Conservation (phyloP, 2,888 invertebrate genomes). For the Acleris sparsana region DNA sequence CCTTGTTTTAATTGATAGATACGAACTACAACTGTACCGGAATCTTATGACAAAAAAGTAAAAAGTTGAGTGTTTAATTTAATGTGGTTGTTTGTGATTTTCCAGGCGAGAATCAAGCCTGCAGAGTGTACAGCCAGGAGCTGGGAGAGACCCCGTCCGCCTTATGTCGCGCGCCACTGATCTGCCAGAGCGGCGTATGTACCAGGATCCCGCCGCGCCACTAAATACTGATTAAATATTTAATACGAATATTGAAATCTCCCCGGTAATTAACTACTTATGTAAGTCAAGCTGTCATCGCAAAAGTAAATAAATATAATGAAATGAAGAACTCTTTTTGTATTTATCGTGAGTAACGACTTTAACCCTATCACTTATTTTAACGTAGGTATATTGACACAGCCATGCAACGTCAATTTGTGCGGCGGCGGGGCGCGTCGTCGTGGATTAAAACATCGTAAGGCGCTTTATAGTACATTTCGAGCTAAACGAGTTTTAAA, state of each 20-base stretch:
- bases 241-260: not conserved
- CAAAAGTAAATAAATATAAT: not conserved
- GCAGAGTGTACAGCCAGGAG: conserved; percentile 74
- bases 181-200: conserved; percentile 64
- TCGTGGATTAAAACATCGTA: not conserved
- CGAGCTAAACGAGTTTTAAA: conserved; percentile 1
- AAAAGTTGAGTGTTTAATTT: not conserved
- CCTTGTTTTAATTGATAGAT: too few species aligned
- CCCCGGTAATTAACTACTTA: not conserved
- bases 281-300: not conserved
- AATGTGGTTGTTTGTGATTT: conserved; percentile 29
- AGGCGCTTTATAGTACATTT: conserved; percentile 3
- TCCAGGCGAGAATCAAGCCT: conserved; percentile 63
- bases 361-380: not conserved
- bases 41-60: too few species aligned
- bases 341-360: not conserved
- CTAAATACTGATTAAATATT: conserved; percentile 41
- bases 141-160: conserved; percentile 73
- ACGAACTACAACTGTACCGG: too few species aligned
- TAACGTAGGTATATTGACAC: too few species aligned
- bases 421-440: too few species aligned
- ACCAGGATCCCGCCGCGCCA: conserved; percentile 53
- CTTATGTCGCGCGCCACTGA: conserved; percentile 65
- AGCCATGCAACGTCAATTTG: too few species aligned
- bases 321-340: not conserved